These are phyloP conservation scores for Dicentrarchus labrax DNA, from an alignment of 2,113 vertebrate species.

Conservation along the genomic window DNA sequence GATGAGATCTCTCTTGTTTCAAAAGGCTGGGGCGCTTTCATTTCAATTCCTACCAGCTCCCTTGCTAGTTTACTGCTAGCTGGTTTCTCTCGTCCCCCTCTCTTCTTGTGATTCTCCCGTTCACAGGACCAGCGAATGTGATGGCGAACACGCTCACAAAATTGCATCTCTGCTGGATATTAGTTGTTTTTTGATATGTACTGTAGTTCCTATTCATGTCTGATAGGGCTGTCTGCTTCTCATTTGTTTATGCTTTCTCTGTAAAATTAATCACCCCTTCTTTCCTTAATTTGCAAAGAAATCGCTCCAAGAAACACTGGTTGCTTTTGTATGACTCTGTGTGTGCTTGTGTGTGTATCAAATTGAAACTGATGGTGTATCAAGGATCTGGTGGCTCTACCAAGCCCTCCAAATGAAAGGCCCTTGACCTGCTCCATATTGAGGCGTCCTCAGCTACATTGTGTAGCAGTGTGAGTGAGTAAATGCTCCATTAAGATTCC, in stretches of 20 bases:
- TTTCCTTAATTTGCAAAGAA: background rate
- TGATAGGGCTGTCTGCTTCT: too few species aligned
- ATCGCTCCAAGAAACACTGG: background rate
- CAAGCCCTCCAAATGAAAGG: conserved; percentile 41
- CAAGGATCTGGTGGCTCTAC: conserved; percentile 9
- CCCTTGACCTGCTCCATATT: conserved; percentile 59
- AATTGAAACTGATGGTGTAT: background rate
- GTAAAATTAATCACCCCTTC: background rate
- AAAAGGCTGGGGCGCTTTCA: conserved; percentile 12
- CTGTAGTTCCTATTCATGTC: too few species aligned
- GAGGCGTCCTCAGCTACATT: conserved; percentile 50
- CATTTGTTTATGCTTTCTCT: too few species aligned
- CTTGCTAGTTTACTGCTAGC: conserved; percentile 6
- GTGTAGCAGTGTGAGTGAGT: conserved; percentile 56
- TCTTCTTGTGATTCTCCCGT: conserved; percentile 7
- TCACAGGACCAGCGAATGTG: background rate
- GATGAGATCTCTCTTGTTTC: conserved; percentile 29
- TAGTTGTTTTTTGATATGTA: background rate
- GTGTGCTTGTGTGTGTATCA: background rate
- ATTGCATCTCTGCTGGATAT: background rate
- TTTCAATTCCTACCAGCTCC: conserved; percentile 25
- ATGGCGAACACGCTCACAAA: conserved; percentile 1
- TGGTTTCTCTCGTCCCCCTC: background rate
- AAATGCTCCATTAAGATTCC: conserved; percentile 81
- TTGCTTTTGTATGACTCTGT: background rate